A percentile compares a stretch with the other conserved stretches of the same genome.
phyloP scores from a whole-genome alignment of 2,113 vertebrate species.

The Salvelinus namaycush region DNA sequence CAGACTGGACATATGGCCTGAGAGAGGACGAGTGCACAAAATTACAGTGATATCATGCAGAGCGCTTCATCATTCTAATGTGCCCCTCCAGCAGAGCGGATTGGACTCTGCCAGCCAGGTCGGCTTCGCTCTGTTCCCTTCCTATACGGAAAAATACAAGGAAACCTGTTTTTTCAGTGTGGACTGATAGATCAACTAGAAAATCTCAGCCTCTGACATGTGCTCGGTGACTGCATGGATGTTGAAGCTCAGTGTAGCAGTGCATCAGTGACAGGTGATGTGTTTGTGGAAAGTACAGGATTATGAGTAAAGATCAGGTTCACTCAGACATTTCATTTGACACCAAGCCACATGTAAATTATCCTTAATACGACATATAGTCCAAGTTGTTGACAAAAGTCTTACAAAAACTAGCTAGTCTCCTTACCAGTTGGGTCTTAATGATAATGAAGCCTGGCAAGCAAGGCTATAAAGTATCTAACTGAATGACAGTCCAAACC shows the following conservation, averaged over 20 bases:
- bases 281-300: background rate
- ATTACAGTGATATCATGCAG: conserved; percentile 39
- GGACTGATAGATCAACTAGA: background rate
- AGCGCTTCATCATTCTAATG: conserved; percentile 16
- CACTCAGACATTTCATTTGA: background rate
- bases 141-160: conserved; percentile 15
- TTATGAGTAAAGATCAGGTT: background rate
- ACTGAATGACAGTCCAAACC: background rate
- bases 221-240: background rate
- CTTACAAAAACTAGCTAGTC: no score
- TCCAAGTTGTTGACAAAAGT: no score
- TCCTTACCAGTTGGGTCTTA: no score
- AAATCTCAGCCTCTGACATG: background rate
- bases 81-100: conserved; percentile 19
- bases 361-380: background rate
- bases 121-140: conserved; percentile 5
- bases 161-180: background rate
- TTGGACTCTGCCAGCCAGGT: conserved; percentile 12
- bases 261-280: background rate
- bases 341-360: background rate
- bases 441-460: background rate
- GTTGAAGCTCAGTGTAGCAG: no score
- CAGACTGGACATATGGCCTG: conserved; percentile 27
- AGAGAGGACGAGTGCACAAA: conserved; percentile 9
- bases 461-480: background rate